These are phyloP conservation scores for Dallia pectoralis DNA, from an alignment of 2,797 vertebrate species.

Conservation along the genomic window DNA sequence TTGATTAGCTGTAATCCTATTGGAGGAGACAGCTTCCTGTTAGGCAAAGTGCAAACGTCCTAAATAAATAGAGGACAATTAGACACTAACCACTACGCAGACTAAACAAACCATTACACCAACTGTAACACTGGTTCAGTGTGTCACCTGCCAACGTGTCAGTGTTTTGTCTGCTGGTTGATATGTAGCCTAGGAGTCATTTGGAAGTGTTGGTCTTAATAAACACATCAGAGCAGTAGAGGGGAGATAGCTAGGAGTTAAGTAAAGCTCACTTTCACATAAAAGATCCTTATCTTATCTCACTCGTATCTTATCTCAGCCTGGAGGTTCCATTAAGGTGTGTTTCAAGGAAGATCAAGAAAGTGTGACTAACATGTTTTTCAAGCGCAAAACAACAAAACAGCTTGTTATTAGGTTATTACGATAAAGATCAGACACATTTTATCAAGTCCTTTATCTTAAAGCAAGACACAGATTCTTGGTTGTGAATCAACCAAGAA, in stretches of 20 bases:
- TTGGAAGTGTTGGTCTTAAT: conserved; percentile 26
- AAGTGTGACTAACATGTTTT: conserved; percentile 39
- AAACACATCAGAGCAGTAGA: conserved; percentile 2
- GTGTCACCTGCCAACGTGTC: conserved; percentile 31
- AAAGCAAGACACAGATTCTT: conserved; percentile 65
- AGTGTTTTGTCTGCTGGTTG: conserved; percentile 31
- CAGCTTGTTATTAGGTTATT: conserved; percentile 51
- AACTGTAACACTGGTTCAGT: conserved; percentile 43
- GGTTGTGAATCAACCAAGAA: conserved; percentile 62
- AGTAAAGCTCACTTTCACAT: conserved; percentile 38
- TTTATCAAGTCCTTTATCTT: conserved; percentile 48
- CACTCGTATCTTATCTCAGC: conserved; percentile 45
- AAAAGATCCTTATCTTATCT: conserved; percentile 44
- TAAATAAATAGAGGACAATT: conserved; percentile 64
- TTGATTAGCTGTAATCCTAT: conserved; percentile 75
- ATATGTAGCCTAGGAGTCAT: conserved; percentile 14
- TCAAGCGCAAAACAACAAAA: conserved; percentile 35
- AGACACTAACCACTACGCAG: conserved; percentile 48
- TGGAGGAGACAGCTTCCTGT: conserved; percentile 65
- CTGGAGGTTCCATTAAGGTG: conserved; percentile 49
- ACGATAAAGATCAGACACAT: conserved; percentile 50
- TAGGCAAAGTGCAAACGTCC: conserved; percentile 59
- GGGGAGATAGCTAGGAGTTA: conserved; percentile 29
- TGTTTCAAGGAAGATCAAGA: conserved; percentile 54
- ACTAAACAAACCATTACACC: conserved; percentile 26